phyloP scores from a whole-genome alignment of 2,797 vertebrate species.

The Emydoidea blandingii region DNA sequence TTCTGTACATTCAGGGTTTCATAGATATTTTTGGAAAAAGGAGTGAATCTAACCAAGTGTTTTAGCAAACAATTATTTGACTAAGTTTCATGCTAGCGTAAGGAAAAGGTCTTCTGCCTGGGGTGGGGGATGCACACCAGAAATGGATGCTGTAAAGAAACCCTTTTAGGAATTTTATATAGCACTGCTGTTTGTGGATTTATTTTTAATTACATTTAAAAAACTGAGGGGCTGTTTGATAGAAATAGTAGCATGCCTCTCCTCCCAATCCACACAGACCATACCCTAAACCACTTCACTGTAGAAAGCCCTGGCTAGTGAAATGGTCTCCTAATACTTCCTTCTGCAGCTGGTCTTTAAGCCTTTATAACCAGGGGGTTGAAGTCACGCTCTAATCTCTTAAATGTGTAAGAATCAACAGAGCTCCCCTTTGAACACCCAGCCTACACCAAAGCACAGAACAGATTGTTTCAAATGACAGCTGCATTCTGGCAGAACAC shows the following conservation, averaged over 20 bases:
- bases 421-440: constrained; percentile 73
- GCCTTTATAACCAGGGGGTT: constrained; percentile 64
- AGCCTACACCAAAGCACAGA: constrained; percentile 61
- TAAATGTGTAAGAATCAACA: constrained; percentile 73
- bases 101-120: background rate
- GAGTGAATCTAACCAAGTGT: background rate
- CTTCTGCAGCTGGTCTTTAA: constrained; percentile 70
- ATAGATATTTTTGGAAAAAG: background rate
- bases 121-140: background rate
- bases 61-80: background rate
- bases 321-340: constrained; percentile 62
- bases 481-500: constrained; percentile 73
- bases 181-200: background rate
- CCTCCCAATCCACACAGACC: background rate
- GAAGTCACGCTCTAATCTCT: constrained; percentile 70
- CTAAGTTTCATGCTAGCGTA: background rate
- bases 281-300: constrained; percentile 16
- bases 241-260: background rate
- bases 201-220: background rate
- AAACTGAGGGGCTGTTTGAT: background rate
- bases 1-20: background rate
- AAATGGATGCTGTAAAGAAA: background rate
- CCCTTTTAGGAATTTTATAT: background rate
- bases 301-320: background rate
- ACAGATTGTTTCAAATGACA: constrained; percentile 75